Conservation (phyloP, 2,888 invertebrate species). For the Zaprionus bogoriensis region DNA sequence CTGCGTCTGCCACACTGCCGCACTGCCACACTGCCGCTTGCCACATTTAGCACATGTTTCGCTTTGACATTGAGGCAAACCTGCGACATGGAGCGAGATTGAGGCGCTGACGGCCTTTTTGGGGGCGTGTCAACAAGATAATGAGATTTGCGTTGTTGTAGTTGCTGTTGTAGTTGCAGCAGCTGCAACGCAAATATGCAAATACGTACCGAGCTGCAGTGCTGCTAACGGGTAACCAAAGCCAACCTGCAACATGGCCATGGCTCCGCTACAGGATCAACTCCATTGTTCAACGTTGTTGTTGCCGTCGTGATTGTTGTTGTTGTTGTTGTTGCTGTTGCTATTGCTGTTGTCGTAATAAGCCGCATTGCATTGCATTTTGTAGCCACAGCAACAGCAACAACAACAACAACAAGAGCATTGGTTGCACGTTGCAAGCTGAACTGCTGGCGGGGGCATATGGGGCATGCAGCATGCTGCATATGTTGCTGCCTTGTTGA, state of each 20-base stretch:
- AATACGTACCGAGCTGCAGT: constrained; percentile 36
- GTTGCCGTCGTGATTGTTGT: constrained; percentile 24
- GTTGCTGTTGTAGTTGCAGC: constrained; percentile 10
- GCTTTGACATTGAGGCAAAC: constrained; percentile 3
- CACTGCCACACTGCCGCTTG: constrained; percentile 11
- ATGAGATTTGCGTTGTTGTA: constrained; percentile 53
- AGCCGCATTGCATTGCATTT: constrained; percentile 60
- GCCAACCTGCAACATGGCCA: constrained; percentile 43
- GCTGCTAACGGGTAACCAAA: constrained; percentile 14
- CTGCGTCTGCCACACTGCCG: not conserved
- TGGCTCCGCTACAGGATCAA: not conserved
- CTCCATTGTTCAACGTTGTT: constrained; percentile 8
- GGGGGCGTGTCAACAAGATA: constrained; percentile 64
- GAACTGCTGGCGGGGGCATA: constrained; percentile 5
- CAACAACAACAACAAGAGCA: constrained; percentile 4
- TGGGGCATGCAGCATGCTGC: constrained; percentile 33
- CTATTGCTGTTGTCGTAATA: constrained; percentile 48
- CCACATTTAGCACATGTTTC: constrained; percentile 43
- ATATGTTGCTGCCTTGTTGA: constrained; percentile 54
- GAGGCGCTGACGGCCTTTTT: constrained; percentile 35
- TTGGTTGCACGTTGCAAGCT: constrained; percentile 33
- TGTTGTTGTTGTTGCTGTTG: constrained; percentile 5
- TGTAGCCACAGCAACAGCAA: constrained; percentile 33
- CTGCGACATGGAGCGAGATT: not conserved
- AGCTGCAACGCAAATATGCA: constrained; percentile 50